phyloP scores from a whole-genome alignment of 2,888 invertebrate genomes.

The Ptilodon capucinus region DNA sequence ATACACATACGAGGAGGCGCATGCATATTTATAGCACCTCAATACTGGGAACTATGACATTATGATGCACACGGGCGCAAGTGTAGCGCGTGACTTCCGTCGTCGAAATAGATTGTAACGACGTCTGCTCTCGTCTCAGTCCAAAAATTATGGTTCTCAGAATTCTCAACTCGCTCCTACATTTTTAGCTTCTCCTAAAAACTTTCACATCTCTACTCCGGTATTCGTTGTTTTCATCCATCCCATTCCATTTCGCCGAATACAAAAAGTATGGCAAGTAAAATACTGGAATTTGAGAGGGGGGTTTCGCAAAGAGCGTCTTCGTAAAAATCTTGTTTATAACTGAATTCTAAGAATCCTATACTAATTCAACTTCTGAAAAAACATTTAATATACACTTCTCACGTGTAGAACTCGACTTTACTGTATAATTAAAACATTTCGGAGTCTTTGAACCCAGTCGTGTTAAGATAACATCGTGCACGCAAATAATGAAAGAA shows the following conservation, averaged over 20 bases:
- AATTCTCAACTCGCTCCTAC: slow-evolving; percentile 1
- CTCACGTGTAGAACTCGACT: not conserved
- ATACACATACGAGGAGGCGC: slow-evolving; percentile 36
- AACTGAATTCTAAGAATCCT: slow-evolving; percentile 19
- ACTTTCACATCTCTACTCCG: slow-evolving; percentile 4
- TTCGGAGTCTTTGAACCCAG: not conserved
- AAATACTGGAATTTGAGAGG: slow-evolving; percentile 23
- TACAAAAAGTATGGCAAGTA: slow-evolving; percentile 29
- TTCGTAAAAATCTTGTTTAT: slow-evolving; percentile 24
- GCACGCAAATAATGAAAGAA: slow-evolving; percentile 34
- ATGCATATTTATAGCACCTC: slow-evolving; percentile 64
- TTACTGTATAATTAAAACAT: not conserved
- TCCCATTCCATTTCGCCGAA: slow-evolving; percentile 31
- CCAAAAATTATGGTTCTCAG: slow-evolving; percentile 16
- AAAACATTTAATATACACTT: not conserved
- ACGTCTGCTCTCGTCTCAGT: slow-evolving; percentile 28
- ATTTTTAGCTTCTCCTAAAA: not conserved
- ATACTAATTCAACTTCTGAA: no score
- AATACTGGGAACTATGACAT: slow-evolving; percentile 68
- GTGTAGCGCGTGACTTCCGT: slow-evolving; percentile 69
- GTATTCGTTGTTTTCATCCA: slow-evolving; percentile 6
- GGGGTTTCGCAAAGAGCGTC: slow-evolving; percentile 25
- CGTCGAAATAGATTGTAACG: slow-evolving; percentile 64
- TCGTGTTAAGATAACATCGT: slow-evolving; percentile 26
- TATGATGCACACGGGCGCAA: slow-evolving; percentile 59